Conservation (phyloP, 2,113 vertebrate genomes). For the Bubo bubo region DNA sequence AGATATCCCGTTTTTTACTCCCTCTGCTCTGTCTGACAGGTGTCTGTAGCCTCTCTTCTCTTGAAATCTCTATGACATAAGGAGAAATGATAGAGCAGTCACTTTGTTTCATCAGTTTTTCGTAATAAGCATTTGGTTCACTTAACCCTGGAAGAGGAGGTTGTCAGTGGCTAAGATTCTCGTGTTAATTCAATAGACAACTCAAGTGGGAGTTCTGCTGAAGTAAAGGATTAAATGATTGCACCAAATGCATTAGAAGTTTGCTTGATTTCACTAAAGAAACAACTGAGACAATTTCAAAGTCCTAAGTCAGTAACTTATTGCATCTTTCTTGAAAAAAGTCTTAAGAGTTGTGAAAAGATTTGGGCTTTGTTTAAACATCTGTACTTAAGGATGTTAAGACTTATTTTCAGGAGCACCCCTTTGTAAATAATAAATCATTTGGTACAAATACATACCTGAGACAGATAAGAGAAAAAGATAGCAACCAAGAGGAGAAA, state of each 20-base stretch:
- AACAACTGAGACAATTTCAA: neutral
- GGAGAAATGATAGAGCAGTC: neutral
- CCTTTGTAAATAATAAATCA: neutral
- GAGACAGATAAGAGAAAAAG: neutral
- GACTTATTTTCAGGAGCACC: neutral
- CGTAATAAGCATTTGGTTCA: neutral
- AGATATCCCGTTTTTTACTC: neutral
- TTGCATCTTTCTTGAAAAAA: neutral
- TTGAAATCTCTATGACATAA: neutral
- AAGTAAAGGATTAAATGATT: neutral
- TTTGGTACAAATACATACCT: neutral
- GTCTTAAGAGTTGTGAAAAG: neutral
- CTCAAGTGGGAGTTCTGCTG: neutral
- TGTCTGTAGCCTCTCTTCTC: neutral
- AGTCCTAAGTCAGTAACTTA: neutral
- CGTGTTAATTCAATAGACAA: neutral
- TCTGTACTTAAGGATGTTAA: neutral
- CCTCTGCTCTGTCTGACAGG: neutral
- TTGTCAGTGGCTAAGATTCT: neutral
- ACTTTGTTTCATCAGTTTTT: neutral
- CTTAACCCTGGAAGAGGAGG: neutral
- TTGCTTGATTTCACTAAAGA: neutral
- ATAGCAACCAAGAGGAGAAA: neutral
- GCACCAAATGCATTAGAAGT: neutral
- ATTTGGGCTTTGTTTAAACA: neutral